Conservation (phyloP, 2,797 vertebrate genomes). For the Pogoniulus pusillus region DNA sequence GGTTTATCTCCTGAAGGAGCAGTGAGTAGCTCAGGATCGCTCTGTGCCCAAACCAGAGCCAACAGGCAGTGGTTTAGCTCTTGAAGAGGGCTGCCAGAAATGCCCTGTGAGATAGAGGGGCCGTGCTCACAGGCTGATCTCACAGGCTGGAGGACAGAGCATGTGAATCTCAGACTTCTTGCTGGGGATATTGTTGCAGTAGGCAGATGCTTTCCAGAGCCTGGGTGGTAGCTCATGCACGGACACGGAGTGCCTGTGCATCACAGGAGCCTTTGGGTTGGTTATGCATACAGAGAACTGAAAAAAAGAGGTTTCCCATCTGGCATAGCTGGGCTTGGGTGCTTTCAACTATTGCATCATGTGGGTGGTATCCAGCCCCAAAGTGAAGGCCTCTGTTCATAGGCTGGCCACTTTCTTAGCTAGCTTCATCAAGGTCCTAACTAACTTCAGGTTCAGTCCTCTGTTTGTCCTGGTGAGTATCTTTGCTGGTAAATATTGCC, state of each 20-base stretch:
- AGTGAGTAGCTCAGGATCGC: background rate
- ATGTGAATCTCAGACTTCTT: background rate
- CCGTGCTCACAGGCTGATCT: too few species aligned
- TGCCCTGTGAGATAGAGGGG: background rate
- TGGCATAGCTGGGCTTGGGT: background rate
- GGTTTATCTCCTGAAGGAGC: background rate
- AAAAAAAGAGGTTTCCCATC: background rate
- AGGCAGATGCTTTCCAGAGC: background rate
- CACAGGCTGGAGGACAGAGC: background rate
- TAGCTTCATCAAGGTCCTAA: background rate
- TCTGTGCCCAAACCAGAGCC: background rate
- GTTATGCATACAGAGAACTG: background rate
- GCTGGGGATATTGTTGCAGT: background rate
- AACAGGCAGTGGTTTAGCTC: background rate
- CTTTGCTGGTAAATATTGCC: background rate
- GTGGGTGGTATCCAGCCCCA: background rate
- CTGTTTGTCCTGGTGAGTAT: background rate
- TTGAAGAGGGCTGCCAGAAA: background rate
- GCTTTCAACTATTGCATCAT: background rate
- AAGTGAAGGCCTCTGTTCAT: background rate
- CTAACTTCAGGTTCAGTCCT: background rate
- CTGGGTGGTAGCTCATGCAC: background rate
- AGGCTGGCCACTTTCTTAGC: background rate
- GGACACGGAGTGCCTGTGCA: background rate
- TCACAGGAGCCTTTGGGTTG: background rate